Conservation (phyloP, 1,140 invertebrate genomes). For the Bacillus rossius region DNA sequence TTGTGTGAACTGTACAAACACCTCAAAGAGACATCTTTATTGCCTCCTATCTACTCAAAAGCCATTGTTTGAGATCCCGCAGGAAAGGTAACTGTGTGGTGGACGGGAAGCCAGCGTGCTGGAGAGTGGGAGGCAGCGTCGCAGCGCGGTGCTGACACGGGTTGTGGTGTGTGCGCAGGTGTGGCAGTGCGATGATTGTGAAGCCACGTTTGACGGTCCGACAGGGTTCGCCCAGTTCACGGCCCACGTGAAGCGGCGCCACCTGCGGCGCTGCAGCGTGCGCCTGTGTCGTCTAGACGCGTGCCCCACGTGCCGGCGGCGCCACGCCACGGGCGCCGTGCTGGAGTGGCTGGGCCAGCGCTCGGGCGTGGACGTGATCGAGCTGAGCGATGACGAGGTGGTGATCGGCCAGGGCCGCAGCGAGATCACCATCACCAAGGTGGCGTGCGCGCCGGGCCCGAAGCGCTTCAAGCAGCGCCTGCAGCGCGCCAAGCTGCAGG, state of each 20-base stretch:
- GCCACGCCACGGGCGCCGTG: slow-evolving; percentile 4
- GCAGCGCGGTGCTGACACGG: no score
- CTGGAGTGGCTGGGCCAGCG: slow-evolving; percentile 7
- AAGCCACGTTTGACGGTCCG: slow-evolving; percentile 12
- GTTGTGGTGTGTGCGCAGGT: background rate
- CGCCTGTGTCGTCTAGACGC: slow-evolving; percentile 14
- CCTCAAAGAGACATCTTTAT: no score
- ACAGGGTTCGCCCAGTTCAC: slow-evolving; percentile 12
- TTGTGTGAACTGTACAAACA: no score
- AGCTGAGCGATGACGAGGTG: slow-evolving; percentile 21
- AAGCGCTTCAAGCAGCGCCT: slow-evolving; percentile 18
- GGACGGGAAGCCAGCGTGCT: no score
- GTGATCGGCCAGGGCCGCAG: slow-evolving; percentile 17
- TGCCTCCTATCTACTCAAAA: no score
- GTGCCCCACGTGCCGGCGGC: slow-evolving; percentile 11
- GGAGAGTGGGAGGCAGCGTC: no score
- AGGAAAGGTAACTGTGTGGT: no score
- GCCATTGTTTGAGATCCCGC: no score
- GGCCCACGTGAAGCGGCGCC: slow-evolving; percentile 6
- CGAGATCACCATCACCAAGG: slow-evolving; percentile 24
- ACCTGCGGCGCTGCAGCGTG: slow-evolving; percentile 10
- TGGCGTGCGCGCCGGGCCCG: slow-evolving; percentile 15
- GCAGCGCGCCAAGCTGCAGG: slow-evolving; percentile 14
- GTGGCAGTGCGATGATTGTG: slow-evolving; percentile 13
- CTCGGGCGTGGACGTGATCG: slow-evolving; percentile 19